Conservation (phyloP, 2,888 invertebrate genomes). For the Arge pagana region DNA sequence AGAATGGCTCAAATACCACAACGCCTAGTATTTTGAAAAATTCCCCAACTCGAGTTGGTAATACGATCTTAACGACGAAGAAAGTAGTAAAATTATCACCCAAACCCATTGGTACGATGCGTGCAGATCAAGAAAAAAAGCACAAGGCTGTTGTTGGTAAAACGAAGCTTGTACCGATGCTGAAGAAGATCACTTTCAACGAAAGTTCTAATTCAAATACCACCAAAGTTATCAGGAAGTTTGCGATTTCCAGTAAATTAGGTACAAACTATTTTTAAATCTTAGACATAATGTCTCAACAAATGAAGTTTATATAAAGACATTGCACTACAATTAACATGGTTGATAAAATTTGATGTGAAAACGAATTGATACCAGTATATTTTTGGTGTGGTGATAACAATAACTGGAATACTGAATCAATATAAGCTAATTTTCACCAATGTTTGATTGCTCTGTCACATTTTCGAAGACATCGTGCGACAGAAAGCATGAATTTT, state of each 20-base stretch:
- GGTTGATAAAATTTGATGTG: no score
- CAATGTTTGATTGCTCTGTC: no score
- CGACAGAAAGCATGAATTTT: no score
- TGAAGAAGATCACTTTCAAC: conserved; percentile 38
- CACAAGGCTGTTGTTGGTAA: conserved; percentile 40
- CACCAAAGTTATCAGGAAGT: conserved; percentile 26
- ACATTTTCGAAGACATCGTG: no score
- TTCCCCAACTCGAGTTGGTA: conserved; percentile 30
- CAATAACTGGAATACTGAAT: no score
- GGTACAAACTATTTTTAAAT: no score
- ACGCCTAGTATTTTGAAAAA: conserved; percentile 48
- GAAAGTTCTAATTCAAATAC: conserved; percentile 15
- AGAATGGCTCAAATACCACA: conserved; percentile 41
- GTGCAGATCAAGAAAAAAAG: conserved; percentile 51
- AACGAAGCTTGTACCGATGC: conserved; percentile 38
- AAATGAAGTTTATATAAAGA: no score
- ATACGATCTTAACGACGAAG: conserved; percentile 34
- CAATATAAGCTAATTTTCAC: no score
- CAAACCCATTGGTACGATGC: conserved; percentile 50
- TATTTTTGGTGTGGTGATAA: no score
- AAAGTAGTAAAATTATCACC: conserved; percentile 27
- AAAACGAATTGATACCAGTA: no score
- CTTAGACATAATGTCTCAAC: no score
- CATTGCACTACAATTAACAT: no score
- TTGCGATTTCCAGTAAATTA: conserved; percentile 41